These are phyloP conservation scores for Lacerta viridis DNA, from an alignment of 2,797 vertebrate species.

Conservation along the genomic window DNA sequence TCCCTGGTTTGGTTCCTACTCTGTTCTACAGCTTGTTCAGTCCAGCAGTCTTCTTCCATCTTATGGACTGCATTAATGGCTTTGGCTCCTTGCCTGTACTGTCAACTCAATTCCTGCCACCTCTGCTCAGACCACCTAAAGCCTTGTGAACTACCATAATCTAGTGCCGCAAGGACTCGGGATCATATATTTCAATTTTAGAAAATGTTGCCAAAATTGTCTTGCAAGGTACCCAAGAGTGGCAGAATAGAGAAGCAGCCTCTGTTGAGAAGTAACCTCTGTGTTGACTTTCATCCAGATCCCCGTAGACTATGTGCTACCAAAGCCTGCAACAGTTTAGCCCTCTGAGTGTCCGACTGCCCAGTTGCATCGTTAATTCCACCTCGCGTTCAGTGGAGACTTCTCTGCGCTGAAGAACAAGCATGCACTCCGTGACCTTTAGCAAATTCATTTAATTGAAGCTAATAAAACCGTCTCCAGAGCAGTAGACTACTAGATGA, in stretches of 20 bases:
- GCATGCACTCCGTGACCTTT: slow-evolving; percentile 7
- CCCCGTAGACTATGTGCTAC: not conserved
- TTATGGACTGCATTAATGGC: not conserved
- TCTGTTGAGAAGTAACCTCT: not conserved
- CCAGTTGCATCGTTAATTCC: slow-evolving; percentile 15
- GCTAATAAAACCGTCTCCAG: not conserved
- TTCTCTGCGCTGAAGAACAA: not conserved
- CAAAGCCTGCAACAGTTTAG: slow-evolving; percentile 5
- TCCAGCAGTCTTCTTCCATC: not conserved
- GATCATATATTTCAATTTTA: slow-evolving; percentile 22
- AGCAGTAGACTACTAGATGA: not conserved
- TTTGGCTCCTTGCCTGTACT: not conserved
- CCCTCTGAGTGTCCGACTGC: slow-evolving; percentile 7
- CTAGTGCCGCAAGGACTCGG: not conserved
- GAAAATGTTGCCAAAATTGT: not conserved
- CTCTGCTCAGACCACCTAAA: not conserved
- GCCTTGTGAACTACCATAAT: not conserved
- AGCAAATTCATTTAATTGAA: slow-evolving; percentile 3
- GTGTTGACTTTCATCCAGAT: not conserved
- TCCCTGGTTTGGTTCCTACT: not conserved
- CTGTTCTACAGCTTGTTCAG: not conserved
- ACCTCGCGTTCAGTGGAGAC: not conserved
- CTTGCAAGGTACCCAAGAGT: not conserved
- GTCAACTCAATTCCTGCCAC: not conserved
- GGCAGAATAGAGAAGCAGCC: not conserved